A percentile compares a stretch with the other conserved stretches of the same genome.
Evolutionary conservation across 2,888 invertebrate genomes (phyloP).

Genomic region (Nezara viridula): DNA sequence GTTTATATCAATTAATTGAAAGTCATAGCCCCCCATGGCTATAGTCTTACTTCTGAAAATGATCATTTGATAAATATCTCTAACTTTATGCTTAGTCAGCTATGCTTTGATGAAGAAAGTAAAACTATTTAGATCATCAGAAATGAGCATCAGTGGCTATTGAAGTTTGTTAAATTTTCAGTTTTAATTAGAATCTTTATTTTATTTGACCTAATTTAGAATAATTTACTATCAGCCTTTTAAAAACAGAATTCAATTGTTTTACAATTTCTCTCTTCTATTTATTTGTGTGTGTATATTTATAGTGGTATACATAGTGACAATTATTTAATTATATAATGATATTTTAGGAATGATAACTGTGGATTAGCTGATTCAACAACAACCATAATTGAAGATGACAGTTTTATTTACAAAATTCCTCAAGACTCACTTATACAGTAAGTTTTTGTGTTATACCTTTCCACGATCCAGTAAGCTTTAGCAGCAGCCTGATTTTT

Average conservation of each 20-base stretch:
- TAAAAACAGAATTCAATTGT: not conserved
- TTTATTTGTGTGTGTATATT: not conserved
- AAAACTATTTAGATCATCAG: no score
- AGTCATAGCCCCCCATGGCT: no score
- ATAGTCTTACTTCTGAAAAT: no score
- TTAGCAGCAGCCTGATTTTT: no score
- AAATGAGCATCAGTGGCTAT: no score
- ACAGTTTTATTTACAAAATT: constrained; percentile 61
- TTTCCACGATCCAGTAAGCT: constrained; percentile 61
- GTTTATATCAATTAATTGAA: no score
- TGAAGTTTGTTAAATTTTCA: not conserved
- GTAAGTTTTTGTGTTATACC: constrained; percentile 66
- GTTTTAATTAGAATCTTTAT: not conserved
- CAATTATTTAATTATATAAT: not conserved
- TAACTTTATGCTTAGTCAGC: no score
- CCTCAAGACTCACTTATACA: constrained; percentile 66
- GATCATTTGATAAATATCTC: no score
- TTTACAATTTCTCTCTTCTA: not conserved
- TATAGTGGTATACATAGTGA: not conserved
- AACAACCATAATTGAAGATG: constrained; percentile 62
- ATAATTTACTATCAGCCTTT: not conserved
- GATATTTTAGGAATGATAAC: constrained; percentile 60
- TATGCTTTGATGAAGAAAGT: no score
- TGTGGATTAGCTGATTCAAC: constrained; percentile 61
- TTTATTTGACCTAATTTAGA: not conserved